Evolutionary conservation across 2,113 vertebrate species (phyloP), one percentile per base, ranked within the genome.

Genomic region (Centropus bengalensis): DNA sequence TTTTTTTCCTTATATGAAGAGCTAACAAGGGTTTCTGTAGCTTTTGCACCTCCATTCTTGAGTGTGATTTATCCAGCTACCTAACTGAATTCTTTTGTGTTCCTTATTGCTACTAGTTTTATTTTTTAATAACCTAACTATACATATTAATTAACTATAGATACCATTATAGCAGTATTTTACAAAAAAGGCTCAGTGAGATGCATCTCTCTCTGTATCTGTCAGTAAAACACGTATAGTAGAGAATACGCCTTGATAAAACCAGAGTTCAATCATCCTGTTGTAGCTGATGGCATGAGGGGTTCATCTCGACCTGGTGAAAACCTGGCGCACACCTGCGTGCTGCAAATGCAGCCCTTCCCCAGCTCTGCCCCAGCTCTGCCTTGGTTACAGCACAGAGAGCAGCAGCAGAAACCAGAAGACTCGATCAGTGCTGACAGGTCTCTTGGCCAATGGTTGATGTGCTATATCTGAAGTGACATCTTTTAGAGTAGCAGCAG

Each of bases 391-490:
- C 42, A 84, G 18, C 14, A 3, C 80, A 10, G 32, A 62, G 87
- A 94, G 89, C 78, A 45, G 84, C 1, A 19, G 84, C 68, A 42
- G 6, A 11, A 86, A 68, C 66, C 86, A 18, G 15, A 8, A 51
- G 58, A 92, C 63, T 44, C 7, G 1, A 78, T 59, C 13, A 80
- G 27, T 21, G 78, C n/a, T 89, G 92, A 83, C 76, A 91, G 82
- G 12, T 62, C 89, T 70, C 73, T 23, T 5, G 2, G 64, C 68
- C 13, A 28, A 10, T 56, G 5, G 60, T 14, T 40, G 68, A 80
- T 18, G 71, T 20, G 94, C 89, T 75, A 63, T 89, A 96, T 93
- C 9, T 6, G 28, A 91, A 91, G 51, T 5, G 94, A 82, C 93
- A 22, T 12, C 33, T 86, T 60, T 89, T 67, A 8, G 16, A 22